These are phyloP conservation scores for Beris morrisii DNA, from an alignment of 2,888 invertebrate species.

Conservation along the genomic window DNA sequence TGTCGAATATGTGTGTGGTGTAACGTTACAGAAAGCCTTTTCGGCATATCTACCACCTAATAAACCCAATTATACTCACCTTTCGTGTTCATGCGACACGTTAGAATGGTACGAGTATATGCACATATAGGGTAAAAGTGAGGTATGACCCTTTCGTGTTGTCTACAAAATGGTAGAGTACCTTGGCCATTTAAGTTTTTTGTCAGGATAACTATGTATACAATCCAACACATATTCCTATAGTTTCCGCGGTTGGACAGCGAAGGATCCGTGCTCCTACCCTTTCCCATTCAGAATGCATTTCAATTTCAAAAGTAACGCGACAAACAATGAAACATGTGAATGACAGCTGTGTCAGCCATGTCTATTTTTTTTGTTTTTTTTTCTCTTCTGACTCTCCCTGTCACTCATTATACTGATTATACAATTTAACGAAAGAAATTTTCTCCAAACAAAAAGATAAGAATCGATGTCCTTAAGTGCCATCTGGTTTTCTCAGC, in stretches of 20 bases:
- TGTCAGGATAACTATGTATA: not conserved
- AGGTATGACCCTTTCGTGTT: conserved; percentile 17
- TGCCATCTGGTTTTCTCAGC: conserved; percentile 13
- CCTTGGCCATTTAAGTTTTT: too few relatives aligned
- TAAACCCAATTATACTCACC: too few relatives aligned
- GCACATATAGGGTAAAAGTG: too few relatives aligned
- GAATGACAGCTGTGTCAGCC: conserved; percentile 40
- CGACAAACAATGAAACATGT: conserved; percentile 30
- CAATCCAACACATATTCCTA: too few relatives aligned
- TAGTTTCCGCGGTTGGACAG: not conserved
- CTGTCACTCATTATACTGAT: conserved; percentile 9
- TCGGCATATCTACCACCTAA: too few relatives aligned
- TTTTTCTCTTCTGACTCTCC: conserved; percentile 6
- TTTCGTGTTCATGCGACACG: too few relatives aligned
- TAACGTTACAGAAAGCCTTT: too few relatives aligned
- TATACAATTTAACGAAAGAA: conserved; percentile 19
- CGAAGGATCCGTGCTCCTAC: not conserved
- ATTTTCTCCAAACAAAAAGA: conserved; percentile 19
- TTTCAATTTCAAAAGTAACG: conserved; percentile 32
- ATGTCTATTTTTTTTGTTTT: conserved; percentile 30
- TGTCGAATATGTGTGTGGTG: too few relatives aligned
- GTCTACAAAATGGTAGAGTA: conserved; percentile 8
- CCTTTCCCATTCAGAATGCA: conserved; percentile 9
- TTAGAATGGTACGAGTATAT: too few relatives aligned
- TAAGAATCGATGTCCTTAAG: conserved; percentile 28